Evolutionary conservation across 2,797 vertebrate species (phyloP), one percentile per base, ranked within the genome.

Genomic region (Pseudochirops corinnae): DNA sequence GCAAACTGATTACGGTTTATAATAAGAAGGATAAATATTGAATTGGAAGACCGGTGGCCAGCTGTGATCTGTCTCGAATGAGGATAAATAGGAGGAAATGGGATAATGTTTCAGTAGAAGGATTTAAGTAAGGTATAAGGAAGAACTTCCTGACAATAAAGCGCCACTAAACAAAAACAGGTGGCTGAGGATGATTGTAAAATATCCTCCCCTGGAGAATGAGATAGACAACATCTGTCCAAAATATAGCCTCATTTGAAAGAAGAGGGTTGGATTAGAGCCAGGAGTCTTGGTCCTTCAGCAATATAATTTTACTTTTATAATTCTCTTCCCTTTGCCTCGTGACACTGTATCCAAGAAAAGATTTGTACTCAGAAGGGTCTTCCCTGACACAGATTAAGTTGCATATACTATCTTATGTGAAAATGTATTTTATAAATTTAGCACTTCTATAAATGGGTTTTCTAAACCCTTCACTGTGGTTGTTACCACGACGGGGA

Each of bases 361-460:
- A 50, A 96, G 94, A 50, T 95, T 95, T 95, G 92, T 96, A 53
- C 91, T 97, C 94, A 95, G 95, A 97, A 98, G 97, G 94, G 93
- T 97, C 95, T 97, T 94, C 92, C 96, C 92, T 97, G 62, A 94
- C 92, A 95, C 93, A 97, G 97, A 96, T 97, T 93, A 96, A 95
- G 52, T 55, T 58, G 56, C 94, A 93, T 82, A 91, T 94, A 97
- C 93, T 95, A 98, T 96, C 93, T 97, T 97, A 95, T 95, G 92
- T 97, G 93, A 96, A 94, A 97, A 97, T 93, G 94, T 26, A 39
- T 92, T 95, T 96, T 97, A 97, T 97, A 98, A 98, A 97, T 98
- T 97, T 98, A 98, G 97, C 97, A 94, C 95, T 98, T 97, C 98
- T 98, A 98, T 97, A 98, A 98, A 98, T 97, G 98, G 98, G 92